These are phyloP conservation scores for Antheraea yamamai DNA, from an alignment of 2,888 invertebrate species.

Conservation along the genomic window DNA sequence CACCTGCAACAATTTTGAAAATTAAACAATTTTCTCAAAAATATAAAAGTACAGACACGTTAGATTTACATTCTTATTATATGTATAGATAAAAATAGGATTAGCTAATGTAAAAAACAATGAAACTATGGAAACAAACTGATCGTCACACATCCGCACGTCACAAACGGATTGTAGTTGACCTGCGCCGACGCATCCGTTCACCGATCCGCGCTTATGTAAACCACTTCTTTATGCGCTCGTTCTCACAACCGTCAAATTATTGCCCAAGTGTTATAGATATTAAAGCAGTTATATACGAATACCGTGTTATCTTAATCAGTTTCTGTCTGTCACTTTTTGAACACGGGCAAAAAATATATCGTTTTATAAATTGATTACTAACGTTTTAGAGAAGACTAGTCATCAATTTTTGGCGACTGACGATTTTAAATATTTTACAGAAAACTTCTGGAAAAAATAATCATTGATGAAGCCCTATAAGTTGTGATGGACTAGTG, in stretches of 20 bases:
- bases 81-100: no score
- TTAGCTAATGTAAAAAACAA: not conserved
- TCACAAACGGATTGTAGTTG: constrained; percentile 33
- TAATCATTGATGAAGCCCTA: no score
- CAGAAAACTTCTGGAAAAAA: no score
- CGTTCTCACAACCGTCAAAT: constrained; percentile 16
- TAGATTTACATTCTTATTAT: no score
- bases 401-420: not conserved
- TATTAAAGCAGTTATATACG: not conserved
- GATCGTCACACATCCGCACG: constrained; percentile 29
- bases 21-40: no score
- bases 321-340: not conserved
- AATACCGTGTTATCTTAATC: not conserved
- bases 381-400: not conserved
- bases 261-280: constrained; percentile 22
- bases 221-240: constrained; percentile 33
- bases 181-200: constrained; percentile 52
- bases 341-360: not conserved
- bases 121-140: constrained; percentile 30
- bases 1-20: no score
- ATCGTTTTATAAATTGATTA: not conserved
- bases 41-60: no score
- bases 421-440: no score
- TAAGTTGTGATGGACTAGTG: no score
- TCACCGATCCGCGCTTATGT: constrained; percentile 51